Conservation (phyloP, 1,140 invertebrate genomes). For the Andricus grossulariae region DNA sequence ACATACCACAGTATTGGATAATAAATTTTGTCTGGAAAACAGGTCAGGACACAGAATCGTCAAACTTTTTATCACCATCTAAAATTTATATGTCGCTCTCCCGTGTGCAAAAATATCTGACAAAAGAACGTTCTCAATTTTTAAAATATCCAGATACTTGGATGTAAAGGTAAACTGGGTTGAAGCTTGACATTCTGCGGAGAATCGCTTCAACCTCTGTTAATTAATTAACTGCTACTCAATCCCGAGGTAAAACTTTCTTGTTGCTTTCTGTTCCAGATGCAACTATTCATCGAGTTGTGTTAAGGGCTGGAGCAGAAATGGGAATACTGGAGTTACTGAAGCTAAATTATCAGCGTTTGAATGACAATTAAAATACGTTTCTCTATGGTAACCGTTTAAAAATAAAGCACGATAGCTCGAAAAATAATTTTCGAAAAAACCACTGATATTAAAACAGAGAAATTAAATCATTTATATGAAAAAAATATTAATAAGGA, state of each 20-base stretch:
- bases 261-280: slow-evolving; percentile 18
- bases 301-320: neutral
- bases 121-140: too few species aligned
- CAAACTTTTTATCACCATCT: too few species aligned
- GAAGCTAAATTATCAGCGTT: neutral
- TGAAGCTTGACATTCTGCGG: neutral
- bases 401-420: too few species aligned
- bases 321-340: neutral
- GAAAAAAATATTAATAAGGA: neutral
- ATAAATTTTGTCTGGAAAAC: too few species aligned
- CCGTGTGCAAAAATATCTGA: too few species aligned
- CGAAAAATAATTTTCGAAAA: neutral
- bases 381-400: neutral
- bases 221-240: slow-evolving; percentile 13
- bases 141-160: too few species aligned
- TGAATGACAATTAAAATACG: neutral
- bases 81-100: too few species aligned
- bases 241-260: neutral
- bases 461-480: neutral
- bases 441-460: neutral
- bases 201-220: neutral
- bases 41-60: too few species aligned
- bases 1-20: too few species aligned
- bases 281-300: slow-evolving; percentile 12
- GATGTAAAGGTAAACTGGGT: neutral